These are phyloP conservation scores for Accipiter virgatus DNA, from an alignment of 2,113 vertebrate species.

Conservation along the genomic window DNA sequence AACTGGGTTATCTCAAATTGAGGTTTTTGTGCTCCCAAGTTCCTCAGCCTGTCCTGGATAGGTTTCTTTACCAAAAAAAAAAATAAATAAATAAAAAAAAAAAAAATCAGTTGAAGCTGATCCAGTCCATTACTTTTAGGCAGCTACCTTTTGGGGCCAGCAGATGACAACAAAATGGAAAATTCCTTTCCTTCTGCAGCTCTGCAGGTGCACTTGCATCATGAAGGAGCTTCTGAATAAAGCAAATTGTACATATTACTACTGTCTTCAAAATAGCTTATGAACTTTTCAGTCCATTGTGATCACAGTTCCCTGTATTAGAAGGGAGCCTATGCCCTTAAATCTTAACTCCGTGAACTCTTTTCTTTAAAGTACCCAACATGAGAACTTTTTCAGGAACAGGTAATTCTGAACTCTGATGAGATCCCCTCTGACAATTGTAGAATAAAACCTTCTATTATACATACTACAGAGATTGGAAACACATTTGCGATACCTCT, in stretches of 20 bases:
- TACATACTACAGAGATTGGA: slow-evolving; percentile 54
- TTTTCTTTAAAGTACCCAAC: slow-evolving; percentile 50
- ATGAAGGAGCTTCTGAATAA: slow-evolving; percentile 52
- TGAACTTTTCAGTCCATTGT: slow-evolving; percentile 59
- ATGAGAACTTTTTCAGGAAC: slow-evolving; percentile 60
- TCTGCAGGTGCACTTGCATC: slow-evolving; percentile 52
- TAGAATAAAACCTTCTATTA: slow-evolving; percentile 57
- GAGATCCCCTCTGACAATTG: slow-evolving; percentile 59
- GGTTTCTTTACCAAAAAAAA: not conserved
- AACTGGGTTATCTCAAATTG: not conserved
- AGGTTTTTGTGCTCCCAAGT: not conserved
- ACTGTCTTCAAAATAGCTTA: slow-evolving; percentile 58
- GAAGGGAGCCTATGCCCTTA: slow-evolving; percentile 55
- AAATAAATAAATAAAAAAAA: not conserved
- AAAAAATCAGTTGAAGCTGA: not conserved
- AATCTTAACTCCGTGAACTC: slow-evolving; percentile 62
- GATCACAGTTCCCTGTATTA: slow-evolving; percentile 53
- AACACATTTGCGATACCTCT: slow-evolving; percentile 53
- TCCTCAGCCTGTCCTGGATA: not conserved
- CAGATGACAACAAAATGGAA: slow-evolving; percentile 12
- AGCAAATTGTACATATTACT: slow-evolving; percentile 55
- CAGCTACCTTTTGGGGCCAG: not conserved
- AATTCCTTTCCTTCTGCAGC: slow-evolving; percentile 48
- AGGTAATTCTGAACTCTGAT: slow-evolving; percentile 56
- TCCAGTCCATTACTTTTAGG: slow-evolving; percentile 22